Evolutionary conservation across 2,113 vertebrate genomes (phyloP).

Genomic region (Prolemur simus): DNA sequence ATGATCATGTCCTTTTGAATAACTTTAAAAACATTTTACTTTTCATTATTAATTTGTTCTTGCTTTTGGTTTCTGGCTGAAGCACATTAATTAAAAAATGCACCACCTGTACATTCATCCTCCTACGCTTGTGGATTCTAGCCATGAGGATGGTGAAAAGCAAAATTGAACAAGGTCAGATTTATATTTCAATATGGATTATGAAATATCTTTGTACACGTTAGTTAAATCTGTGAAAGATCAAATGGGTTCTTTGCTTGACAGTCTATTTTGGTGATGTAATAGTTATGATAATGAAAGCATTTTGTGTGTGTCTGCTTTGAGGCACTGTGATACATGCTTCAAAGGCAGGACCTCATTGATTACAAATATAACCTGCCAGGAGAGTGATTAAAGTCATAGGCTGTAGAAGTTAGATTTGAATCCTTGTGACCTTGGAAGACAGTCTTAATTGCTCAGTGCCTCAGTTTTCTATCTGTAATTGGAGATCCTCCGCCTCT

Average conservation of each 20-base stretch:
- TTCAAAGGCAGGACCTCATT: neutral
- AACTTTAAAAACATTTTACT: constrained; percentile 38
- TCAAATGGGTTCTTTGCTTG: neutral
- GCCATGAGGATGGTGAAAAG: neutral
- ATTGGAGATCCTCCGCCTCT: neutral
- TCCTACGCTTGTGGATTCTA: neutral
- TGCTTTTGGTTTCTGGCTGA: constrained; percentile 26
- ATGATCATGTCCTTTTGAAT: constrained; percentile 47
- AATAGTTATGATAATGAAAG: neutral
- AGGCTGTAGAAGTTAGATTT: neutral
- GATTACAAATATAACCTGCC: neutral
- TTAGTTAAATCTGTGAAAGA: neutral
- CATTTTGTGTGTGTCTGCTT: neutral
- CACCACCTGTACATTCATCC: neutral
- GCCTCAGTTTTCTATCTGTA: neutral
- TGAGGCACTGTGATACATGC: neutral
- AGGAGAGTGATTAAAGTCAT: neutral
- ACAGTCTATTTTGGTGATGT: neutral
- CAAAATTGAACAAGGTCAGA: neutral
- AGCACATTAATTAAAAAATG: neutral
- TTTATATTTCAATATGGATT: constrained; percentile 27
- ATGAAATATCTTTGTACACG: neutral
- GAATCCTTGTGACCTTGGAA: neutral
- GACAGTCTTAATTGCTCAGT: neutral
- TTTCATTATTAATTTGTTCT: constrained; percentile 50